Percentiles rank a stretch among this genome's conserved stretches.
phyloP scores from a whole-genome alignment of 2,113 vertebrate species.

The Strix aluco region DNA sequence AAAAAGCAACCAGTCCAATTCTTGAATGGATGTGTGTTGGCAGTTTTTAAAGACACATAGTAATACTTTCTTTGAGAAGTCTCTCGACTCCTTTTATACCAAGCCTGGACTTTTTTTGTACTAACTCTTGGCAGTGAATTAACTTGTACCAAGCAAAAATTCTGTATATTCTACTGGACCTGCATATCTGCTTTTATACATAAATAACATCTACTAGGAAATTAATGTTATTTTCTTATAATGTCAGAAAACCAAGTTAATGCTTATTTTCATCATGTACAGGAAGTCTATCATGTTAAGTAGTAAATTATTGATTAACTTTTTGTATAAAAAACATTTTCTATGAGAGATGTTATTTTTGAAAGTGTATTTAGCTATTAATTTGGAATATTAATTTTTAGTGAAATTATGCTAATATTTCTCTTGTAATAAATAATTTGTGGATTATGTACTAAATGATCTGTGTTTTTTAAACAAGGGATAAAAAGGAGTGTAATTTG shows the following conservation, averaged over 20 bases:
- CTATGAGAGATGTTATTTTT: neutral
- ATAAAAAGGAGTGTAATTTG: neutral
- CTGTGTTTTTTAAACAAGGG: neutral
- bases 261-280: neutral
- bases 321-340: neutral
- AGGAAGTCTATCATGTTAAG: neutral
- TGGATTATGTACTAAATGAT: neutral
- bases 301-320: neutral
- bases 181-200: neutral
- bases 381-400: neutral
- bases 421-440: conserved; percentile 24
- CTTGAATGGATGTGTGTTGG: neutral
- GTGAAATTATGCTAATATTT: neutral
- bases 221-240: neutral
- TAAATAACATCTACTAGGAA: neutral
- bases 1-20: neutral
- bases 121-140: neutral
- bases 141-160: neutral
- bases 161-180: neutral
- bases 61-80: neutral
- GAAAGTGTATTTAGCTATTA: neutral
- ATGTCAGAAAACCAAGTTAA: neutral
- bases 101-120: neutral
- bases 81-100: neutral
- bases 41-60: neutral